Evolutionary conservation across 2,797 vertebrate species (phyloP).

Genomic region (Galaxias olidus): DNA sequence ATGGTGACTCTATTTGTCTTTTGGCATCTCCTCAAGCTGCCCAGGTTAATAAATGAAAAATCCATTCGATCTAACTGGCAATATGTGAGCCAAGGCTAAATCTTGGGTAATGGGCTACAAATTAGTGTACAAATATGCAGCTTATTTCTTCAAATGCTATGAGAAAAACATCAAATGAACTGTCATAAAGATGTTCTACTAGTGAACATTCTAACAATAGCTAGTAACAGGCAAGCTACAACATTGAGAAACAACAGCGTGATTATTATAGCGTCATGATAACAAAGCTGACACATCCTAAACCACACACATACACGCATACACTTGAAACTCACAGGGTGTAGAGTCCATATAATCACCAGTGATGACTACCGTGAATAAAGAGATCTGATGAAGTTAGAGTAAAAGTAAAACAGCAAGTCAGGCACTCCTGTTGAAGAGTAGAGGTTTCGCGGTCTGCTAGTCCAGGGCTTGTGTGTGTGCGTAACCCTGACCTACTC

Average conservation of each 20-base stretch:
- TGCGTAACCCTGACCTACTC: slow-evolving; percentile 4
- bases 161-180: not conserved
- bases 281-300: no score
- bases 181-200: not conserved
- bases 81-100: no score
- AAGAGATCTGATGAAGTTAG: not conserved
- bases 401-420: no score
- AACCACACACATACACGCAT: not conserved
- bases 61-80: no score
- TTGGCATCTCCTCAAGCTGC: no score
- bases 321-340: not conserved
- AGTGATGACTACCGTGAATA: not conserved
- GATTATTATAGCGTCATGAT: not conserved
- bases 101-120: no score
- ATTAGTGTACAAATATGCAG: no score
- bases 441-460: not conserved
- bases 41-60: no score
- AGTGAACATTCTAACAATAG: no score
- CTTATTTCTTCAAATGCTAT: no score
- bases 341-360: no score
- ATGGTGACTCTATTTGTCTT: no score
- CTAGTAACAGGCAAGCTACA: not conserved
- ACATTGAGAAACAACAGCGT: not conserved
- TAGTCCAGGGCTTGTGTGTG: slow-evolving; percentile 1
- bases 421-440: not conserved